These are phyloP conservation scores for Phainopepla nitens DNA, from an alignment of 2,113 vertebrate genomes.

Conservation along the genomic window DNA sequence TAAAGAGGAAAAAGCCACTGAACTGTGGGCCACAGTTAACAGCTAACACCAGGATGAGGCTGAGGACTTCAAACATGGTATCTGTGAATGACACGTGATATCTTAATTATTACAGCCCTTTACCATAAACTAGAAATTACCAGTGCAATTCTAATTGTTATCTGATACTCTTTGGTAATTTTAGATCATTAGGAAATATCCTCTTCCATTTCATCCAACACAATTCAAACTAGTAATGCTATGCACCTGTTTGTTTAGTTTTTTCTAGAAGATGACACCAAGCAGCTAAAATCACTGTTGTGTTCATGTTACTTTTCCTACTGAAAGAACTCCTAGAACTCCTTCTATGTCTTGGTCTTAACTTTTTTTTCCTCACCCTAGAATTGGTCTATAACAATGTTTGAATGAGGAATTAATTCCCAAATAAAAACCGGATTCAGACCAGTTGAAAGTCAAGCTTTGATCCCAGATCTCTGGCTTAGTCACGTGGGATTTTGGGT, in stretches of 20 bases:
- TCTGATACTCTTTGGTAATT: not conserved
- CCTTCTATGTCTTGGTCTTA: not conserved
- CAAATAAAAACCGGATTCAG: not conserved
- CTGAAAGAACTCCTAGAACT: not conserved
- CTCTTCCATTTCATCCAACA: not conserved
- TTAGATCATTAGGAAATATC: not conserved
- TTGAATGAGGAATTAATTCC: not conserved
- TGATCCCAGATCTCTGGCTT: not conserved
- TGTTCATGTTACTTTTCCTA: not conserved
- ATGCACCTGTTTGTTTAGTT: not conserved
- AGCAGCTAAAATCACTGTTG: not conserved
- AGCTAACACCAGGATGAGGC: not conserved
- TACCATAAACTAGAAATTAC: conserved; percentile 17
- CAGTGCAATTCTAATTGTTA: not conserved
- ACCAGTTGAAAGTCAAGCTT: not conserved
- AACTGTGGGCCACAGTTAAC: not conserved
- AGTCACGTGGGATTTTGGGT: not conserved
- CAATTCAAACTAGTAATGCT: not conserved
- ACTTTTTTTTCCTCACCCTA: not conserved
- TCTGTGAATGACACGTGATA: conserved; percentile 4
- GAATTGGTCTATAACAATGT: not conserved
- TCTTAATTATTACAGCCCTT: conserved; percentile 21
- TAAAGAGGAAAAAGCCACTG: not conserved
- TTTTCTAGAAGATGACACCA: not conserved
- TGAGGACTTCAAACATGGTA: not conserved